Conservation (phyloP, 2,888 invertebrate genomes). For the Drosophila paramelanica region DNA sequence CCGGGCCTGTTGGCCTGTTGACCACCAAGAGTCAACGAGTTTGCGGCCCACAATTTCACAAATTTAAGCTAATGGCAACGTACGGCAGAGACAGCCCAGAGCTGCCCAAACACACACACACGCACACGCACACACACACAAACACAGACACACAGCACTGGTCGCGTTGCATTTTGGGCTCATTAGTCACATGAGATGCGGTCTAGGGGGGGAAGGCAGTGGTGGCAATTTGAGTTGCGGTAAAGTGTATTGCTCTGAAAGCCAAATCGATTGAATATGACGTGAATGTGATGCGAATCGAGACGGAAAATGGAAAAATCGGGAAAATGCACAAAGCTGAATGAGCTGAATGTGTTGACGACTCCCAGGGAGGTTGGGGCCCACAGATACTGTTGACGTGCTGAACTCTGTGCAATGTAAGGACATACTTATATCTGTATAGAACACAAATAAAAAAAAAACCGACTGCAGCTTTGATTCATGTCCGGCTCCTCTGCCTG, state of each 20-base stretch:
- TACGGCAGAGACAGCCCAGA: conserved; percentile 12
- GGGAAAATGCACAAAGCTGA: conserved; percentile 22
- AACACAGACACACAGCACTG: conserved; percentile 8
- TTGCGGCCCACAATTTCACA: conserved; percentile 20
- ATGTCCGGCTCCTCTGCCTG: background rate
- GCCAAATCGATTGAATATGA: conserved; percentile 50
- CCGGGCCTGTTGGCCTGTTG: background rate
- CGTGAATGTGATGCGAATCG: conserved; percentile 40
- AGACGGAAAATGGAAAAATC: conserved; percentile 10
- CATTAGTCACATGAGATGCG: conserved; percentile 37
- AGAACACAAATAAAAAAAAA: conserved; percentile 20
- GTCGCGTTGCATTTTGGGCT: conserved; percentile 39
- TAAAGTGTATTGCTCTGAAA: conserved; percentile 31
- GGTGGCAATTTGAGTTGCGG: background rate
- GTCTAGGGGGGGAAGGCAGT: background rate
- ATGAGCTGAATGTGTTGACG: background rate
- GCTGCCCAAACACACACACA: background rate
- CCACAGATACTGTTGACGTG: too few species aligned
- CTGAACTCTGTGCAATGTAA: conserved; percentile 52
- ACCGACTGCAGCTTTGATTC: conserved; percentile 23
- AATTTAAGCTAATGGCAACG: conserved; percentile 56
- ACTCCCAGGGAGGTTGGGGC: too few species aligned
- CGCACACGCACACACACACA: conserved; percentile 5
- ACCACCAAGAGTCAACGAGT: conserved; percentile 16
- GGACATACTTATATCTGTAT: conserved; percentile 25